Base-by-base conservation (phyloP, 2,113 vertebrate genomes). In the Gobio gobio region DNA sequence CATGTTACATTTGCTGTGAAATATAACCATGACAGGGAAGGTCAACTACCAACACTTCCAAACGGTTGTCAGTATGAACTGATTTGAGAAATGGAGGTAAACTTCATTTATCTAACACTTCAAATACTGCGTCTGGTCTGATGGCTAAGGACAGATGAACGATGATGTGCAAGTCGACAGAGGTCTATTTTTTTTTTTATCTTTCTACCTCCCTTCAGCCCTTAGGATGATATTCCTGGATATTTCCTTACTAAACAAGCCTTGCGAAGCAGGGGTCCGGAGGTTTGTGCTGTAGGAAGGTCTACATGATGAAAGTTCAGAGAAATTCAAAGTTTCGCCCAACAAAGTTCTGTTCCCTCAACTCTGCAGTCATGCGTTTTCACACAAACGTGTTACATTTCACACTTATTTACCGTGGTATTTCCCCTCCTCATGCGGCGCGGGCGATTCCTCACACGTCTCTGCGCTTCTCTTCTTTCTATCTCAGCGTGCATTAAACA, bases 301-400 rank as follows among this genome's bases (percentile, higher is more conserved):
- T 40, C 26, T 79, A 56, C 63, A 72, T 56, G 5, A 20, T 1
- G 2, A 81, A 81, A 81, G 33, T 86, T 82, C 0, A 56, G 29
- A 86, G 56, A 81, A 80, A 36, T 14, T 18, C 8, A 59, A 56
- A 80, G 58, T 74, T 88, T 63, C 45, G 26, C 24, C 16, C 22
- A 22, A 54, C 1, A 24, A 85, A 70, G 59, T 72, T 78, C 33
- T 29, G 12, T 76, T 87, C 73, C 49, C 58, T 33, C 59, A 40
- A 58, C 13, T 24, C 82, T 84, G 56, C 26, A 43, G 59, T 92
- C 22, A 84, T 83, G 80, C 83, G 86, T 85, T 73, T 64, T 36
- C 75, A 80, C 56, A 76, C 72, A 83, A 81, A 90, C 87, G 82
- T 91, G 91, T 87, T 89, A 92, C 86, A 91, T 88, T 86, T 93